These are phyloP conservation scores for Pammene aurita DNA, from an alignment of 2,888 invertebrate species.

Conservation along the genomic window DNA sequence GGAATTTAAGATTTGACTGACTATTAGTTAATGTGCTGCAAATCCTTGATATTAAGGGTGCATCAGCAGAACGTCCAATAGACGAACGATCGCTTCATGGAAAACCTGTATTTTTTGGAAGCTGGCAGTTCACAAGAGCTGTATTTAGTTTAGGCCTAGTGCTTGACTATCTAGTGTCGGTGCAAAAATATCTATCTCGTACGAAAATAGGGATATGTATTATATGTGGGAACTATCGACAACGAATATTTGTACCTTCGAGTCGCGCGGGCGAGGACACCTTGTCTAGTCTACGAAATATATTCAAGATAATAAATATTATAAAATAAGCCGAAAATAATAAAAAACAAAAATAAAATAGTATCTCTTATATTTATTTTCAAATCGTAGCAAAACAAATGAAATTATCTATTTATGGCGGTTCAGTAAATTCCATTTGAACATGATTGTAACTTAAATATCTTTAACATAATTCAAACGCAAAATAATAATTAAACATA, in stretches of 20 bases:
- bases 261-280: slow-evolving; percentile 62
- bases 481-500: slow-evolving; percentile 49
- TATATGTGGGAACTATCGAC: slow-evolving; percentile 59
- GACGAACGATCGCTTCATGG: neutral
- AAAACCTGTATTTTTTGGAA: slow-evolving; percentile 1
- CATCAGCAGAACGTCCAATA: too few species aligned
- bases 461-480: slow-evolving; percentile 39
- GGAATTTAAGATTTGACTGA: neutral
- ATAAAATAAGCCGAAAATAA: slow-evolving; percentile 41
- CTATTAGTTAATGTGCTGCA: neutral
- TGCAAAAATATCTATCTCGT: slow-evolving; percentile 76
- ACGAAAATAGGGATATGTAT: slow-evolving; percentile 74
- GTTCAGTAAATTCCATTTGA: slow-evolving; percentile 43
- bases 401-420: slow-evolving; percentile 45
- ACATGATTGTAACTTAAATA: slow-evolving; percentile 40
- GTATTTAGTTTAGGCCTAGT: slow-evolving; percentile 48
- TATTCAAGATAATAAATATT: neutral
- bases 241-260: slow-evolving; percentile 70
- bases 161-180: slow-evolving; percentile 65
- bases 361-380: slow-evolving; percentile 50
- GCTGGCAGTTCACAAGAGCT: slow-evolving; percentile 16
- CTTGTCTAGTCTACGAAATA: slow-evolving; percentile 18
- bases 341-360: slow-evolving; percentile 49
- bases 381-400: slow-evolving; percentile 47
- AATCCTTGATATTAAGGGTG: too few species aligned